Base-by-base conservation (phyloP, 2,888 invertebrate genomes). In the Clistopyga incitator region DNA sequence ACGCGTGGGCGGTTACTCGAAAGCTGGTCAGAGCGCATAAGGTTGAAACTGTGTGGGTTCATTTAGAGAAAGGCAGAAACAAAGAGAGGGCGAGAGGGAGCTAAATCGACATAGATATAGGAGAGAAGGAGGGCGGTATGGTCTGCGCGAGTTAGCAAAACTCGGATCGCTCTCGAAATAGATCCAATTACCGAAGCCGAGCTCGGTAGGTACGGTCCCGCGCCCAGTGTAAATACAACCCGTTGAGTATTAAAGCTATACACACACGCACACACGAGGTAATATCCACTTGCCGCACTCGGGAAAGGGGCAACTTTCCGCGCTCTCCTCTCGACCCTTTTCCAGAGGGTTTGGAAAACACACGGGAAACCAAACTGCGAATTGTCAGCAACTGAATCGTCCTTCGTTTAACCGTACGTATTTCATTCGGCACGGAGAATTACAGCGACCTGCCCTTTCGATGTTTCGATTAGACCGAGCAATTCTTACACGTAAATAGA, bases 151-250 rank as follows among this genome's bases (percentile, higher is more conserved):
- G 74, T 77, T 64, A 70, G 47, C 61, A 70, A 84, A 85, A 77
- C 81, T 79, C 77, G 79, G 81, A 72, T 81, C 78, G 76, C 76
- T 84, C 84, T 81, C 68, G 77, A 84, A 85, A 85, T 85, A 85
- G 81, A 78, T 79, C 76, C 78, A 84, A 85, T 85, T 85, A 84
- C 81, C 70, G 72, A 72, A 74, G 78, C 61, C 78, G 47, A 61
- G 77, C 54, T 64, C 54, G 61, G 72, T 70, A 34, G 59, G 59
- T 78, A 65, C 56, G 77, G 52, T 68, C 59, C 34, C 70, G 56
- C 61, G 64, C 68, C 38, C 47, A 64, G 72, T 64, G 79, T 68
- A 74, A 84, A 78, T 74, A 78, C 61, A 54, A 61, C 11, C 64
- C 25, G 54, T 38, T 56, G 54, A 18, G 45, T 64, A 65, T 56